Evolutionary conservation across 2,888 invertebrate genomes (phyloP).

Genomic region (Amphipyra berbera): DNA sequence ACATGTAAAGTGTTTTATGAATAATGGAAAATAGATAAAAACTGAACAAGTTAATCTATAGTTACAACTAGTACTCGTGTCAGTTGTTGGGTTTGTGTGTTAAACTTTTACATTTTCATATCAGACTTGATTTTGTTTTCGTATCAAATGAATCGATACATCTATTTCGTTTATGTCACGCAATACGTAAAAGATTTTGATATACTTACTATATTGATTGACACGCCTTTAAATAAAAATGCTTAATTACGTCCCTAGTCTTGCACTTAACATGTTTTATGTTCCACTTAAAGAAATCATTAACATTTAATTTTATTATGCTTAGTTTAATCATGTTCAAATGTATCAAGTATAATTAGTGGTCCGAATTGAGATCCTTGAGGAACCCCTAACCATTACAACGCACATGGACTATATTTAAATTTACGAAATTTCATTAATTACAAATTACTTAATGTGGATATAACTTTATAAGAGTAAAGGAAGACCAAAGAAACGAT

Average conservation of each 20-base stretch:
- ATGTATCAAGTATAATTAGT: not conserved
- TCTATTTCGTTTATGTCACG: too few relatives aligned
- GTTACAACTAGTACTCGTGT: constrained; percentile 13
- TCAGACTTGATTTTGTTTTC: not conserved
- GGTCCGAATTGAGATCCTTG: constrained; percentile 3
- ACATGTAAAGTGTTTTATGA: constrained; percentile 45
- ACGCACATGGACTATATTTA: not conserved
- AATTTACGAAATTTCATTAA: not conserved
- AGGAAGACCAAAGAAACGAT: too few relatives aligned
- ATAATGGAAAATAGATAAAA: constrained; percentile 51
- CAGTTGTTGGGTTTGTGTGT: not conserved
- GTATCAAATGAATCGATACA: too few relatives aligned
- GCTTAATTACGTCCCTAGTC: too few relatives aligned
- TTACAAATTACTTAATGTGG: not conserved
- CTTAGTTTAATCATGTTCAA: too few relatives aligned
- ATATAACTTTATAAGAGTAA: too few relatives aligned
- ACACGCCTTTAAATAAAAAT: too few relatives aligned
- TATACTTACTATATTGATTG: too few relatives aligned
- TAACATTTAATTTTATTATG: too few relatives aligned
- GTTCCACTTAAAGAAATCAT: too few relatives aligned
- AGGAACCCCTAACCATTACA: not conserved
- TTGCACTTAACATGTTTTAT: too few relatives aligned
- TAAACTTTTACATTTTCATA: not conserved
- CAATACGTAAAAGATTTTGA: too few relatives aligned
- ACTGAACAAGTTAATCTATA: constrained; percentile 34